Evolutionary conservation across 2,797 vertebrate species (phyloP), one percentile per base, ranked within the genome.

Genomic region (Hydrocynus forskahlii): DNA sequence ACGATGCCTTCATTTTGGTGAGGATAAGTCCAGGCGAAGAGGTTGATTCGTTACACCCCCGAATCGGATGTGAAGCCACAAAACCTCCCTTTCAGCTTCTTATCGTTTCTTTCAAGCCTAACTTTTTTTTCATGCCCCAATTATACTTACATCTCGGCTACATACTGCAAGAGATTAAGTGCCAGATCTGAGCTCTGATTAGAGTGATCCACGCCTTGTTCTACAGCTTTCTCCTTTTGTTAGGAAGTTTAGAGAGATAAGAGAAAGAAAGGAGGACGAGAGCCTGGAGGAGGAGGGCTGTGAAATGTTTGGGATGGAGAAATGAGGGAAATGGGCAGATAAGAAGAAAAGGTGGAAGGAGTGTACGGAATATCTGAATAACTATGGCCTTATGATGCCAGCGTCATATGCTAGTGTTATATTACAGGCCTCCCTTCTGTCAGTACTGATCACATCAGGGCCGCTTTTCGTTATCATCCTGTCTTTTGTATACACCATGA

Each of bases 1-100:
- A 83, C 72, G 79, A 90, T 90, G 91, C 85, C 87, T 91, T 91
- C 81, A 84, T 77, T 88, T 88, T 88, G 83, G 91, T 89, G 88
- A 91, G 87, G 89, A 91, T 93, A 91, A 86, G 89, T 40, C 68
- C 7, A 0, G n/a, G 14, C 13, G 29, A 12, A 6, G 10, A 62
- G 92, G 82, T 80, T 57, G 90, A 92, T 92, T 93, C 87, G 90
- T 91, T 90, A 90, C 90, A 90, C 89, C 83, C 88, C 54, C 80
- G 88, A 83, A 88, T 90, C 84, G 85, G 82, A 86, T 88, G 88
- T 88, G 88, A 87, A 92, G 83, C 89, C 87, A 82, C 86, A 86
- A 88, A 91, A 86, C 83, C 84, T 74, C 83, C 82, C 83, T 86
- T 86, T 88, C 86, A 87, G 82, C 84, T 75, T 83, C 83, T 88